Evolutionary conservation across 1,140 invertebrate species (phyloP), one percentile per base, ranked within the genome.

Genomic region (Drosophila chauvacae): DNA sequence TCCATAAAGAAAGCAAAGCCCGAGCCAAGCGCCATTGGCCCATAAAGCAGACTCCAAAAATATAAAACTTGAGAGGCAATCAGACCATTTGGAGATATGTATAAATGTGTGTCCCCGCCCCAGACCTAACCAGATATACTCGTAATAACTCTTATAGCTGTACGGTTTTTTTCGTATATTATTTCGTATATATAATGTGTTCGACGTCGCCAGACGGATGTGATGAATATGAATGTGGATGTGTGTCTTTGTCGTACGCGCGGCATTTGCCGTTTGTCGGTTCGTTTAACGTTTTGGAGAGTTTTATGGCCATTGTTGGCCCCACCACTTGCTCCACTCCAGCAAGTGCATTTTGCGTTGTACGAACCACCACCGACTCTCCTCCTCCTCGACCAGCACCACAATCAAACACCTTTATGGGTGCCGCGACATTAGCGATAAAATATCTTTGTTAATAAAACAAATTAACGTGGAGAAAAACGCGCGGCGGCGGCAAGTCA

Each of bases 361-460:
- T 80, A 69, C 37, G 44, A 50, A 11, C 55, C 48, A 50, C 44
- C 37, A 50, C 44, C 37, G 53, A n/a, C 20, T 55, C 51, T 37
- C 33, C 51, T 37, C 62, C 61, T 47, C 35, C 37, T 20, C 28
- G 9, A 28, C 48, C 28, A 50, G 16, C 69, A 41, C 70, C 69
- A 41, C 70, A 50, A 72, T 72, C 66, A 73, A 42, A 79, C 68
- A 63, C 73, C 61, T 88, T 88, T 76, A 80, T 88, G 77, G 66
- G 45, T 83, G 80, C 80, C 84, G 84, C 84, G 65, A 70, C 75
- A 81, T 69, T 73, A 75, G 75, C 69, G 80, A 90, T 90, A 84
- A 88, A 88, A 88, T 78, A 84, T 88, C 66, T 78, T 87, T 88
- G 84, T 88, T 88, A 83, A 83, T 87, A 78, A 87, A 87, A 83